Conservation (phyloP, 2,113 vertebrate genomes). For the Pachycephala philippinensis region DNA sequence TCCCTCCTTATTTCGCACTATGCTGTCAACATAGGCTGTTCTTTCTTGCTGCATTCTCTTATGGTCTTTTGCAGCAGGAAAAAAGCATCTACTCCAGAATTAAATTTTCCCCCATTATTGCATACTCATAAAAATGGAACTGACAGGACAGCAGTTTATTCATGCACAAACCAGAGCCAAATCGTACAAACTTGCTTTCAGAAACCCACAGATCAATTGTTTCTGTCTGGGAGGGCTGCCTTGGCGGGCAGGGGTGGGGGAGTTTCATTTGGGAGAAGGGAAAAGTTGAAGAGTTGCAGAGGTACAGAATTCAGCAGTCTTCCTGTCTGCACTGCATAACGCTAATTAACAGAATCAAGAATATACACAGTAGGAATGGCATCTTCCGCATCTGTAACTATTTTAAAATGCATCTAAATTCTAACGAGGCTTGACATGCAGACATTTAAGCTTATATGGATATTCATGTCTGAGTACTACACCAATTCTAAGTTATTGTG, state of each 20-base stretch:
- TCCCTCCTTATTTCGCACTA: neutral
- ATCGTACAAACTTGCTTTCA: neutral
- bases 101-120: neutral
- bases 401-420: neutral
- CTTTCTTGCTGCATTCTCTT: neutral
- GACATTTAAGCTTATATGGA: neutral
- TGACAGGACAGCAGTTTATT: neutral
- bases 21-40: neutral
- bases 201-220: neutral
- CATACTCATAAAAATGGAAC: neutral
- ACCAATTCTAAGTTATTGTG: neutral
- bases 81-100: neutral
- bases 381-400: neutral
- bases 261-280: neutral
- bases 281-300: neutral
- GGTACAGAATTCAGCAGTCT: neutral
- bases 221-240: neutral
- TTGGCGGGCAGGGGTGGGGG: fast-evolving
- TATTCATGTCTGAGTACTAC: neutral
- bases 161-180: neutral
- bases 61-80: neutral
- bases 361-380: neutral
- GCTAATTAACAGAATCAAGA: neutral
- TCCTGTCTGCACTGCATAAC: neutral
- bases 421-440: neutral